Evolutionary conservation across 2,888 invertebrate genomes (phyloP), one percentile per base, ranked within the genome.

Genomic region (Mongoloraphidia duomilia): DNA sequence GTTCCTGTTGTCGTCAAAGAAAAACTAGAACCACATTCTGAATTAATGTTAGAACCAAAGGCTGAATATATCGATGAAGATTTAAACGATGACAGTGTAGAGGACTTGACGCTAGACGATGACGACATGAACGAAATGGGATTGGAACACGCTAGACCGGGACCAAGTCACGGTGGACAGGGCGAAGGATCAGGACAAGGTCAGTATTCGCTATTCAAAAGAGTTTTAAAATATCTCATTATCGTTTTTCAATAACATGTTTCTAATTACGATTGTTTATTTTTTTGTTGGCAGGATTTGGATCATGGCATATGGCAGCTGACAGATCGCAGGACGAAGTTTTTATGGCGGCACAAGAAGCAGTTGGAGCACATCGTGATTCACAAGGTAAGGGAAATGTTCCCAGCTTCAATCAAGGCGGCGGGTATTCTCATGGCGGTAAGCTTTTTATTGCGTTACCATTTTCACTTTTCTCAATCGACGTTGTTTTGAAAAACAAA

Each of bases 301-400:
- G 81, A 63, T 72, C 77, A 74, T 89, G 89, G 89, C 88, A 87
- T 71, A 82, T 86, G 74, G 80, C 82, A 69, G 79, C 82, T 66
- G 74, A 75, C 72, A 74, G 79, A 72, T 78, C 82, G 80, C 86
- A 86, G 73, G 89, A 89, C 64, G 88, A 89, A 76, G 81, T 86
- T 64, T 80, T 80, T 65, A 79, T 88, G 75, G 82, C 84, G 67
- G 84, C 86, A 66, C 86, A 84, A 74, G 88, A 85, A 68, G 75
- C 76, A 63, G 76, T 74, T 54, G 75, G 76, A 72, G 80, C 81
- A 73, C 86, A 86, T 71, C 80, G 88, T 73, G 89, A 89, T 75
- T 84, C 86, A 69, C 88, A 89, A 89, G 89, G 89, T 89, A 87
- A 84, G 87, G 73, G 72, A 72, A 71, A 65, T 65, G 63, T 66